phyloP scores from a whole-genome alignment of 2,797 vertebrate genomes.

The Silurus aristotelis region DNA sequence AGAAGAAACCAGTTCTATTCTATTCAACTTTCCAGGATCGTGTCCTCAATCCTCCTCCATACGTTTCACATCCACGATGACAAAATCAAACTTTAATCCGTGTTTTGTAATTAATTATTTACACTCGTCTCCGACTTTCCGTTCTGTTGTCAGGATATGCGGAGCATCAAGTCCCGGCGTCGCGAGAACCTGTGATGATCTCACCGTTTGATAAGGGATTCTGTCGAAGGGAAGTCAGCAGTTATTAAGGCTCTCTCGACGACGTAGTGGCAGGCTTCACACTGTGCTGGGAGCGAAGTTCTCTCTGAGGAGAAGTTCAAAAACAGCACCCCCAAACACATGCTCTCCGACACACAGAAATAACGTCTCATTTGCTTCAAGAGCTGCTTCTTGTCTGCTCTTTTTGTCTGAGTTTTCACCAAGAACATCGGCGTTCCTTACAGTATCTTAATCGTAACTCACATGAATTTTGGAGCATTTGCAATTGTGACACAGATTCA shows the following conservation, averaged over 20 bases:
- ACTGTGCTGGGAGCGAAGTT: background rate
- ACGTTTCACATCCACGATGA: background rate
- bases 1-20: background rate
- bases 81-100: conserved; percentile 16
- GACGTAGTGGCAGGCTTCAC: background rate
- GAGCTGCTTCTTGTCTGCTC: background rate
- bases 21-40: background rate
- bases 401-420: background rate
- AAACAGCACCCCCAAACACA: background rate
- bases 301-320: conserved; percentile 11
- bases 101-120: conserved; percentile 32
- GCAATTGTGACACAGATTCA: no score
- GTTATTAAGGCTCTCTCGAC: conserved; percentile 1
- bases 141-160: background rate
- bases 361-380: background rate
- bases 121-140: background rate
- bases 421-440: background rate
- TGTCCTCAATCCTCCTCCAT: background rate
- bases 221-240: conserved; percentile 2
- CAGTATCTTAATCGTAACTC: no score
- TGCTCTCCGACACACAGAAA: background rate
- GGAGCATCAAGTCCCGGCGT: background rate
- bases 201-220: conserved; percentile 13
- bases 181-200: conserved; percentile 10
- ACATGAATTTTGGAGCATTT: no score